Evolutionary conservation across 2,888 invertebrate species (phyloP).

Genomic region (Cryptocephalus primarius): DNA sequence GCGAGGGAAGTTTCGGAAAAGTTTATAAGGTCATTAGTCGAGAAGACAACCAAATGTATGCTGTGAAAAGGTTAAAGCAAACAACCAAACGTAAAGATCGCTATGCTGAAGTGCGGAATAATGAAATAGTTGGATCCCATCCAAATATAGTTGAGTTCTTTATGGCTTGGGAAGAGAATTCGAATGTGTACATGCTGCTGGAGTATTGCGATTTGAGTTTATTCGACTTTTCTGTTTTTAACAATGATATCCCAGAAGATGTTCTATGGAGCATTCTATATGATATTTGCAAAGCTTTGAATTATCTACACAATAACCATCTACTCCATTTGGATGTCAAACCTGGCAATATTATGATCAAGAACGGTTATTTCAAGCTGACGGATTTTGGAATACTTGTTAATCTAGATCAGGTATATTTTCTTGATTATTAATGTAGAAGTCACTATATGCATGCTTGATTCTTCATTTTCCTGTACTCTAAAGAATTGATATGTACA

Average conservation of each 20-base stretch:
- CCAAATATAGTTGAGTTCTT: conserved; percentile 55
- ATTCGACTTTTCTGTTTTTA: conserved; percentile 43
- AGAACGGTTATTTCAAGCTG: conserved; percentile 55
- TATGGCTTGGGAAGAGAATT: conserved; percentile 64
- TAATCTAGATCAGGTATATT: conserved; percentile 44
- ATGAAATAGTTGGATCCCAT: conserved; percentile 56
- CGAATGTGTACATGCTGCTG: conserved; percentile 56
- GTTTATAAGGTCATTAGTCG: conserved; percentile 56
- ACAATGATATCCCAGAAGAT: conserved; percentile 48
- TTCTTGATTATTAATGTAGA: background rate
- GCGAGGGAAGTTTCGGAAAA: conserved; percentile 67
- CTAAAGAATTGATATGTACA: too few relatives aligned
- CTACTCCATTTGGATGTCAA: conserved; percentile 68
- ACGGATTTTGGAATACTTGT: conserved; percentile 66
- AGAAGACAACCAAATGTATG: conserved; percentile 56
- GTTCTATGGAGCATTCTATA: conserved; percentile 56
- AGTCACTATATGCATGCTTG: too few relatives aligned
- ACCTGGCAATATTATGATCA: conserved; percentile 63
- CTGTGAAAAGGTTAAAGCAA: conserved; percentile 55
- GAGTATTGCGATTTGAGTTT: conserved; percentile 58
- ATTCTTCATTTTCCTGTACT: too few relatives aligned
- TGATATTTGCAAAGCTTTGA: conserved; percentile 52
- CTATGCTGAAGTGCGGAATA: conserved; percentile 55
- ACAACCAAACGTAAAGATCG: conserved; percentile 46
- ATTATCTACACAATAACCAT: conserved; percentile 55